Conservation (phyloP, 2,113 vertebrate species). For the Podarcis raffonei region DNA sequence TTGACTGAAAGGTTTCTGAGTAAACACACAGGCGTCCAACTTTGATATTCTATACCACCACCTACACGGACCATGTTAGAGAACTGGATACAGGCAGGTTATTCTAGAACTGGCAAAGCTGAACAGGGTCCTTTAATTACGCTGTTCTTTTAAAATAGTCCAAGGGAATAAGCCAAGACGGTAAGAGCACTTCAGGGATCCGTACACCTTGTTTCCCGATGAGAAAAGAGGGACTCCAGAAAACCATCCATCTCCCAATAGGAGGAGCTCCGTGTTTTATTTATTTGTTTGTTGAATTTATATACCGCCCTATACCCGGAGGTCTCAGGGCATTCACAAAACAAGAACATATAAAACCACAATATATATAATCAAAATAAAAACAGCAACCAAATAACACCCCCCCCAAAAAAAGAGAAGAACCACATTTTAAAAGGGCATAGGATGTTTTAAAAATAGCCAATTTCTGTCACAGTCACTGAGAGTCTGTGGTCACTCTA, state of each 20-base stretch:
- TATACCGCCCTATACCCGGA: too few species aligned
- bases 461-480: not conserved
- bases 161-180: not conserved
- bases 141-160: not conserved
- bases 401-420: too few species aligned
- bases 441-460: not conserved
- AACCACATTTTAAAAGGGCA: too few species aligned
- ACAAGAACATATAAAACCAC: too few species aligned
- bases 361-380: too few species aligned
- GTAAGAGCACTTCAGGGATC: not conserved
- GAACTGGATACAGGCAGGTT: not conserved
- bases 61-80: too few species aligned
- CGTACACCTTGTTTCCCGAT: not conserved
- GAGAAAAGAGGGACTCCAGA: not conserved
- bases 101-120: not conserved
- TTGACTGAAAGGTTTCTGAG: not conserved
- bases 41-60: too few species aligned
- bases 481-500: not conserved
- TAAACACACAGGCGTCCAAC: not conserved
- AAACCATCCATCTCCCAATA: not conserved
- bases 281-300: too few species aligned
- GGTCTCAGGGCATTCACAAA: too few species aligned
- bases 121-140: not conserved
- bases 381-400: too few species aligned
- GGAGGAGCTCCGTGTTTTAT: not conserved